Evolutionary conservation across 2,888 invertebrate genomes (phyloP), one percentile per base, ranked within the genome.

Genomic region (Rugalucina vietnamica): DNA sequence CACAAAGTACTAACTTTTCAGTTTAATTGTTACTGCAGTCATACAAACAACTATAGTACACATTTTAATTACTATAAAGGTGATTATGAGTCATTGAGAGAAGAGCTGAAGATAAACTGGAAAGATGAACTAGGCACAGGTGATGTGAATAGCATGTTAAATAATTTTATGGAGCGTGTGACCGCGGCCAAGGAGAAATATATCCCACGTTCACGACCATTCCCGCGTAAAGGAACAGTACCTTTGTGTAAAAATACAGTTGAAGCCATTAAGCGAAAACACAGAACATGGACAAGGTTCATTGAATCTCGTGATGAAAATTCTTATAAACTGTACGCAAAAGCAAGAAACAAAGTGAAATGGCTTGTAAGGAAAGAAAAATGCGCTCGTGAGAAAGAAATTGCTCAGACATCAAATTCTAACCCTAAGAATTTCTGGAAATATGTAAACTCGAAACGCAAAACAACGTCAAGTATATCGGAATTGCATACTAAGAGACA

Each of bases 341-440:
- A 76, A 54, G 81, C 76, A 2, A 65, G 76, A 72, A 81, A 81
- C 34, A 76, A 81, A 65, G 81, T 71, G 4, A 73, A 81, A 27
- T 27, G 24, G 36, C 18, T 72, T n/a, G 72, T 49, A 4, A 76
- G 24, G 32, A 81, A 37, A 24, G 81, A 81, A 34, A 43, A 72
- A 32, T 60, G 77, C 34, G 36, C 72, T 5, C 43, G 50, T 14
- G 77, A 81, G 27, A 32, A 36, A 36, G 18, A 65, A 77, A 65
- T 77, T 18, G 81, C 81, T 32, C 71, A 77, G 24, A 60, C 81
- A 34, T 76, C 65, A 18, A 81, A 81, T 32, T 65, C 81, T 27
- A 82, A 82, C 54, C 50, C 74, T 69, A 82, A 82, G 57, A 78
- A 74, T 29, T 82, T 82, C 37, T 82, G 74, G 74, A 78, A 77